Evolutionary conservation across 1,140 invertebrate genomes (phyloP).

Genomic region (Littorina saxatilis): DNA sequence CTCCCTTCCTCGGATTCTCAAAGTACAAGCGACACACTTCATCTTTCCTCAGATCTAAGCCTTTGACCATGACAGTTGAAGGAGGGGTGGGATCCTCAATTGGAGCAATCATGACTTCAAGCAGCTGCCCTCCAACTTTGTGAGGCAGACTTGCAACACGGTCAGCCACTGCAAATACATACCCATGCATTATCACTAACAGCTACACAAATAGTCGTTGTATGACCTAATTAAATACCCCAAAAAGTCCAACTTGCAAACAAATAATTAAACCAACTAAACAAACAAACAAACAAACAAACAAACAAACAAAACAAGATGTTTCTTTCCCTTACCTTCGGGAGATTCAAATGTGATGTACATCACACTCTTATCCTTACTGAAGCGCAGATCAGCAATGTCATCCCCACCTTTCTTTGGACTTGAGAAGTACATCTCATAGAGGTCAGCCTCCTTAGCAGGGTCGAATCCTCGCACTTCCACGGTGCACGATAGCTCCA

Average conservation of each 20-base stretch:
- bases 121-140: neutral
- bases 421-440: slow-evolving; percentile 32
- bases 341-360: slow-evolving; percentile 36
- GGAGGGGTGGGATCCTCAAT: slow-evolving; percentile 4
- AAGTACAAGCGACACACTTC: slow-evolving; percentile 40
- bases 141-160: neutral
- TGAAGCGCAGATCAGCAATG: neutral
- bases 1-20: slow-evolving; percentile 51
- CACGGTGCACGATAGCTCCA: slow-evolving; percentile 11
- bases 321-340: slow-evolving; percentile 22
- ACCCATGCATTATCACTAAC: too few relatives aligned
- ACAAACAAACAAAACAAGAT: too few relatives aligned
- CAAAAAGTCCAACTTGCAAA: too few relatives aligned
- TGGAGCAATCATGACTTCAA: slow-evolving; percentile 24
- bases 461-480: slow-evolving; percentile 36
- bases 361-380: slow-evolving; percentile 23
- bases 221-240: too few relatives aligned
- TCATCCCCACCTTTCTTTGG: slow-evolving; percentile 31
- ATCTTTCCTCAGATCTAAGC: neutral
- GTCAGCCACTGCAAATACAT: slow-evolving; percentile 27
- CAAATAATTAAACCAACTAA: too few relatives aligned
- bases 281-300: too few relatives aligned
- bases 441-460: neutral
- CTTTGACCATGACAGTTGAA: neutral
- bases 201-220: too few relatives aligned